These are phyloP conservation scores for Gandaritis pyraliata DNA, from an alignment of 2,888 invertebrate species.

Conservation along the genomic window DNA sequence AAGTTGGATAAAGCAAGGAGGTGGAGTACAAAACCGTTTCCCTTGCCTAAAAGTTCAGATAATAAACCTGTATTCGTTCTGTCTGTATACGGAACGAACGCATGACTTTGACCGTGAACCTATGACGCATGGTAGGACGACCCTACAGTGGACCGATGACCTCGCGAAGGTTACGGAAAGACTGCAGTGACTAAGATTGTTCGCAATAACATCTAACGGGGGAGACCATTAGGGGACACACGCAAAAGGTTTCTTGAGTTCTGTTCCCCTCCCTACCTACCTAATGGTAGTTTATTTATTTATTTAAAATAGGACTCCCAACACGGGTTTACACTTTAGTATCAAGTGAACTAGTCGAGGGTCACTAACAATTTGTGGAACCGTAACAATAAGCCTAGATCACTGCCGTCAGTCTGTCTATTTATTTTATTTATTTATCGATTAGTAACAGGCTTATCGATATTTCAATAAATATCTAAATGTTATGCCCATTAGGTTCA, in stretches of 20 bases:
- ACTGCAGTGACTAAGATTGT: constrained; percentile 5
- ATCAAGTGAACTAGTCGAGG: too few relatives aligned
- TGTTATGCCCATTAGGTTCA: background rate
- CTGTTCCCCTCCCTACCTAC: background rate
- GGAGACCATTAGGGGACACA: background rate
- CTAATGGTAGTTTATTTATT: background rate
- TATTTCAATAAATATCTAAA: background rate
- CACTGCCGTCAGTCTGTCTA: background rate
- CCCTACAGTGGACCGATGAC: constrained; percentile 26
- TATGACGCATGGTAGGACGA: constrained; percentile 17
- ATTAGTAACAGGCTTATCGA: background rate
- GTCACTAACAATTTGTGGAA: too few relatives aligned
- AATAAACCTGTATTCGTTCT: too few relatives aligned
- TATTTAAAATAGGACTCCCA: too few relatives aligned
- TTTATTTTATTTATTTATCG: too few relatives aligned
- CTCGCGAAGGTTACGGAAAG: constrained; percentile 23
- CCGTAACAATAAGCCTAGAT: background rate
- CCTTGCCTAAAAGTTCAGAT: too few relatives aligned
- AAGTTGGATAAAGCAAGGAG: too few relatives aligned
- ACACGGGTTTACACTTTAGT: too few relatives aligned
- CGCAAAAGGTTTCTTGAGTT: background rate
- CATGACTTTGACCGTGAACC: constrained; percentile 30
- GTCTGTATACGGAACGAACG: background rate
- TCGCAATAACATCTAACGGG: constrained; percentile 1
- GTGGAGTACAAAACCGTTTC: too few relatives aligned